These are phyloP conservation scores for Thamnophis elegans DNA, from an alignment of 2,797 vertebrate species.

Conservation along the genomic window DNA sequence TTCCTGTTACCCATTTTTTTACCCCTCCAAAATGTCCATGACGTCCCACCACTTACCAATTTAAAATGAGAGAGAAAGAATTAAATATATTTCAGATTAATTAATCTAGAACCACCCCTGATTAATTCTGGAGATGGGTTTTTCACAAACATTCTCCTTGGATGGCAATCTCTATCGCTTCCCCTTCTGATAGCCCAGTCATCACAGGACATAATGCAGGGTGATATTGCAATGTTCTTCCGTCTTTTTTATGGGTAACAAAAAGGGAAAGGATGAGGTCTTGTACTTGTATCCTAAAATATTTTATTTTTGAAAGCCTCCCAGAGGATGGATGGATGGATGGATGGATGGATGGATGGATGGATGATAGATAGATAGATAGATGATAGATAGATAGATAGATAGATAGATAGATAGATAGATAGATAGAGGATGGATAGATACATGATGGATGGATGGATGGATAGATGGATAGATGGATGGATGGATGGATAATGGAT, in stretches of 20 bases:
- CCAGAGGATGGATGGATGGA: too few relatives aligned
- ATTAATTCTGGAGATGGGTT: not conserved
- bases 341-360: accelerated
- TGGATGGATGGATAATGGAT: too few relatives aligned
- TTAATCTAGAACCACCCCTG: not conserved
- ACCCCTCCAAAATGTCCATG: not conserved
- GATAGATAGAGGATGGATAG: too few relatives aligned
- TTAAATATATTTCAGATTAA: not conserved
- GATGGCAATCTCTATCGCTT: not conserved
- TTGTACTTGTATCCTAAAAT: not conserved
- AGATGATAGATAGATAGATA: too few relatives aligned
- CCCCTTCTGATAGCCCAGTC: not conserved
- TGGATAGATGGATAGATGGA: too few relatives aligned
- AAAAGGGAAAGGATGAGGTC: not conserved
- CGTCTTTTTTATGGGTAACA: not conserved
- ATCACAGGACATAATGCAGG: not conserved
- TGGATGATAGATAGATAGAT: too few relatives aligned
- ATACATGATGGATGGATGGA: too few relatives aligned
- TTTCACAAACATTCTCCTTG: not conserved
- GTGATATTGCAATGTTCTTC: not conserved
- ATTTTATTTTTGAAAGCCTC: too few relatives aligned
- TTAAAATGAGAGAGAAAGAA: not conserved
- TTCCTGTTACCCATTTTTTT: not conserved
- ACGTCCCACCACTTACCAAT: not conserved
- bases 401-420: too few relatives aligned